These are phyloP conservation scores for Taeniopygia guttata DNA, from an alignment of 2,797 vertebrate species.

Conservation along the genomic window DNA sequence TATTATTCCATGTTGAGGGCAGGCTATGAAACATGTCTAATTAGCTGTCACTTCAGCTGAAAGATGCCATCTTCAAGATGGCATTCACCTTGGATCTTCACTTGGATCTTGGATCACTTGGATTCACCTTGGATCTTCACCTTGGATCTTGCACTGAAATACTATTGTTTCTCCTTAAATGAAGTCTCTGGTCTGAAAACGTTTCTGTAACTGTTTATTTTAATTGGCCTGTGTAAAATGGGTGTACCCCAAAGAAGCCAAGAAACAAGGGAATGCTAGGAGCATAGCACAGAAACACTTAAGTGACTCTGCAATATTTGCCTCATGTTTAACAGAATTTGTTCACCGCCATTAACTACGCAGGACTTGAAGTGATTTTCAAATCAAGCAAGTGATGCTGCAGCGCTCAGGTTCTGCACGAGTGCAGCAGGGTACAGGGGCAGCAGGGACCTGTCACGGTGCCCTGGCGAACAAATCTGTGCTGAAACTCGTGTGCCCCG, in stretches of 20 bases:
- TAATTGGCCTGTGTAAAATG: background rate
- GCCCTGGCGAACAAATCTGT: accelerated
- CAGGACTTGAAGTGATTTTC: background rate
- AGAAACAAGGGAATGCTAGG: background rate
- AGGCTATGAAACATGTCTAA: background rate
- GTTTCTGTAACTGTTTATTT: background rate
- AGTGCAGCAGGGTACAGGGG: background rate
- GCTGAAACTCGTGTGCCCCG: background rate
- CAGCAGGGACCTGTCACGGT: background rate
- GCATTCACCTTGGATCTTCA: background rate
- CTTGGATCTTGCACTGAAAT: background rate
- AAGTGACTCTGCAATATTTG: background rate
- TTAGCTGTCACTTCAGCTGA: background rate
- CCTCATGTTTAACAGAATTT: background rate
- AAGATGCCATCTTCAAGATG: background rate
- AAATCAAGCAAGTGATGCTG: background rate
- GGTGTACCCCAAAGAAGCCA: background rate
- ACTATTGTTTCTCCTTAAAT: background rate
- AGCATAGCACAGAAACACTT: background rate
- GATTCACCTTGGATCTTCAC: background rate
- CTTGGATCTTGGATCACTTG: too few relatives aligned
- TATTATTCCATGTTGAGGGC: background rate
- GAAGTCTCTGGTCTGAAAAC: background rate
- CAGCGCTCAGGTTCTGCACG: background rate
- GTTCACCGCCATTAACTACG: background rate